Base-by-base conservation (phyloP, 2,888 invertebrate species). In the Agrochola lota region DNA sequence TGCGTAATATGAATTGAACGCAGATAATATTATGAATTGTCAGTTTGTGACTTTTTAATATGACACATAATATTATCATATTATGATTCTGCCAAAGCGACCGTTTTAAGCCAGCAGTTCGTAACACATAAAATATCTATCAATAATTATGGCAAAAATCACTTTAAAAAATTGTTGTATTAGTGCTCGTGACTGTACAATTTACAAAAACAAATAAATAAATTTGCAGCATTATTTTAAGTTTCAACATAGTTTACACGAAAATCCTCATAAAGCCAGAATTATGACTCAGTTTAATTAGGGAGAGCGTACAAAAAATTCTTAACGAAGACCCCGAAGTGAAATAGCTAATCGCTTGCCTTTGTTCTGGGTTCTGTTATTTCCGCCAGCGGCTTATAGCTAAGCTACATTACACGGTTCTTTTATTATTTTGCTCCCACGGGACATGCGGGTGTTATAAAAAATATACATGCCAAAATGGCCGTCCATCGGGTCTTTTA, bases 401-500 rank as follows among this genome's bases (percentile, higher is more conserved):
- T 74, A 71, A 85, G 74, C 77, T 73, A 46, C 71, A 78, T 71
- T 77, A 55, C 70, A 74, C 49, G 43, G 77, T 79, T 74, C 68
- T 81, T 82, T 75, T 85, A 81, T 87, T 87, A 80, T 84, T 87
- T 82, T 75, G 8, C 40, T 43, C 80, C 71, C 78, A 67, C 15
- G 77, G 78, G 82, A 83, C 67, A 80, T 74, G 69, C 26, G 75
- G 77, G 78, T 75, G 64, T 70, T 66, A 88, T 85, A 85, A 87
- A 87, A 88, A 85, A 82, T 84, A 81, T 72, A 79, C 78, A 80
- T 77, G 71, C 77, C 78, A 74, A 79, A 72, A 62, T 69, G 72
- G 74, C 73, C 83, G 75, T 78, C 78, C 85, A 87, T 84, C 71
- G 82, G 80, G 84, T 85, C 83, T 86, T 83, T 89, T 89, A 90